Conservation (phyloP, 2,888 invertebrate species). For the Netelia inedita region DNA sequence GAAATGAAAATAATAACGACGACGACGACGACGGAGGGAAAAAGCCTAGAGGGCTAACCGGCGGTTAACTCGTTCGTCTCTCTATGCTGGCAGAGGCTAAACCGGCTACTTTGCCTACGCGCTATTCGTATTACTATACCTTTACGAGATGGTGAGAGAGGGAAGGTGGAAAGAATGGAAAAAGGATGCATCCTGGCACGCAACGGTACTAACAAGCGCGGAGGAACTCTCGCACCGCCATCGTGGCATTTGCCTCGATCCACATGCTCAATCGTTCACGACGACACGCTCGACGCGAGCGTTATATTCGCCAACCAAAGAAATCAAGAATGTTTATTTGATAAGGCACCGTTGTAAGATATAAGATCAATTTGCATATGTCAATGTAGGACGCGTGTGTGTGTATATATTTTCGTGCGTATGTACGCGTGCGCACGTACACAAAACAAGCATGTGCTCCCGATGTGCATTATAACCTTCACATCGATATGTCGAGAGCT, state of each 20-base stretch:
- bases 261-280: constrained; percentile 71
- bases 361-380: constrained; percentile 73
- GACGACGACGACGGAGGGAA: neutral
- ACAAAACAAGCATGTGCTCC: constrained; percentile 31
- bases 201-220: constrained; percentile 62
- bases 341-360: constrained; percentile 73
- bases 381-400: constrained; percentile 69
- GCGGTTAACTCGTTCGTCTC: constrained; percentile 38
- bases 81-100: constrained; percentile 42
- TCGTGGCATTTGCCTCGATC: constrained; percentile 60
- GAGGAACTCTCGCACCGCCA: constrained; percentile 33
- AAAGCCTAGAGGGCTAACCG: constrained; percentile 35
- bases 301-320: constrained; percentile 66
- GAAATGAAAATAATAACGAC: neutral
- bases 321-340: constrained; percentile 72
- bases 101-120: constrained; percentile 68
- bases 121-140: constrained; percentile 53
- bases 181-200: constrained; percentile 64
- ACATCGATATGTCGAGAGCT: constrained; percentile 66
- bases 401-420: neutral
- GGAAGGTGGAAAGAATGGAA: constrained; percentile 2
- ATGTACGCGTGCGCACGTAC: neutral
- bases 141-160: neutral
- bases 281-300: constrained; percentile 70
- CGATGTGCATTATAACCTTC: constrained; percentile 51